Base-by-base conservation (phyloP, 2,113 vertebrate genomes). In the Ptyas mucosa region DNA sequence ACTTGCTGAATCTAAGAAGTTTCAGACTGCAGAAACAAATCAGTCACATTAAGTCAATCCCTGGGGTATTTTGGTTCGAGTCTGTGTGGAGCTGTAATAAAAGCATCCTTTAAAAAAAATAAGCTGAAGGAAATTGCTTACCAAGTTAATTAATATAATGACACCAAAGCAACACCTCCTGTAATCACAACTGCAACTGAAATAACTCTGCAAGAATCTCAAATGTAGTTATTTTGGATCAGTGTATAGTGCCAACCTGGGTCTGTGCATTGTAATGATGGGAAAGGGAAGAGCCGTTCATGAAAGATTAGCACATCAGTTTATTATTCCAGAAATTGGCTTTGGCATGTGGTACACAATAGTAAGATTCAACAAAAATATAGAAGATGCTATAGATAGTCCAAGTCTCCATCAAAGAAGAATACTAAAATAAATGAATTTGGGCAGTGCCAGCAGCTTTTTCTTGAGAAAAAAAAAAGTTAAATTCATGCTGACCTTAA, bases 71-170 rank as follows among this genome's bases (percentile, higher is more conserved):
- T 90, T 93, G 11, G 88, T 61, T 93, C 21, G 39, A 86, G 54
- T 11, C 12, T 90, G 29, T 52, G 54, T 46, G 53, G 46, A 86
- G 88, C 54, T 93, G 54, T 93, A 90, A 93, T 85, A 89, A 89
- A 89, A 90, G 54, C 75, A 86, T 46, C 69, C 75, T 86, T 93
- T 51, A 55, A 89, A 85, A 90, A 34, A 58, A 51, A n/a, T 18
- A 46, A 85, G 57, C 53, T 58, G 43, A 93, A 90, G 55, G 29
- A 75, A 85, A 81, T 86, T 90, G 29, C 75, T 90, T 61, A 57
- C 55, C n/a, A 61, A 46, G 75, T 86, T 90, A 93, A 93, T 93
- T 93, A 93, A 90, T 90, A 52, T 61, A 90, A 58, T 90, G 53
- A 93, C 39, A 61, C 11, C 23, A 90, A 54, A 90, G n/a, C 88